Evolutionary conservation across 2,888 invertebrate species (phyloP), one percentile per base, ranked within the genome.

Genomic region (Ophion obscuratus): DNA sequence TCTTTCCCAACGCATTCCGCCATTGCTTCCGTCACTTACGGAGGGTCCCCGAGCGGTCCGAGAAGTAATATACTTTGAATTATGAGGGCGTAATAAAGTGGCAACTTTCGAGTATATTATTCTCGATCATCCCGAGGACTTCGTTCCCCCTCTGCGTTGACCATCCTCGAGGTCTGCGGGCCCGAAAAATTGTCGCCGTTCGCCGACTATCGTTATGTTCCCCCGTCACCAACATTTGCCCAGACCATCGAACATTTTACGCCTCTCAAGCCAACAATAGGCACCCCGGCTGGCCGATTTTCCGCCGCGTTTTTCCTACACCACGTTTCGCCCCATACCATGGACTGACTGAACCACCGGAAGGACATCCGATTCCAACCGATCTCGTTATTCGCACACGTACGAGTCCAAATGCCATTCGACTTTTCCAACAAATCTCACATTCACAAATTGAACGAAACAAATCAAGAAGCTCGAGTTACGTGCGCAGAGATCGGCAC

Each of bases 211-310:
- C 83, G 77, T 73, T 75, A 75, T 20, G 75, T 80, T 27, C 47
- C n/a, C 75, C 74, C 68, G 82, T 70, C 82, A 81, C 77, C 71
- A 20, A 76, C 66, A 70, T 67, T 86, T 76, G n/a, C 76, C 31
- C 47, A 80, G 79, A 84, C 88, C 85, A 40, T 71, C 31, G 75
- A 17, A 81, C 81, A 89, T 89, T 90, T 90, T 88, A 87, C 88
- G 88, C 74, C 64, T 75, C 74, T 87, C 82, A 87, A 64, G 17
- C 36, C 27, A 68, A 90, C 88, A 90, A 90, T 89, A 70, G 59
- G n/a, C 66, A 75, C 64, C 83, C 86, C 84, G 86, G 87, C 47
- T 88, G 40, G 59, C 81, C 84, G 59, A 90, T 89, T 90, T 88
- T 87, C 89, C 88, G 88, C 87, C 74, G 61, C 67, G 88, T 90